A percentile compares a stretch with the other conserved stretches of the same genome.
Evolutionary conservation across 2,888 invertebrate species (phyloP).

Genomic region (Drosophila robusta): DNA sequence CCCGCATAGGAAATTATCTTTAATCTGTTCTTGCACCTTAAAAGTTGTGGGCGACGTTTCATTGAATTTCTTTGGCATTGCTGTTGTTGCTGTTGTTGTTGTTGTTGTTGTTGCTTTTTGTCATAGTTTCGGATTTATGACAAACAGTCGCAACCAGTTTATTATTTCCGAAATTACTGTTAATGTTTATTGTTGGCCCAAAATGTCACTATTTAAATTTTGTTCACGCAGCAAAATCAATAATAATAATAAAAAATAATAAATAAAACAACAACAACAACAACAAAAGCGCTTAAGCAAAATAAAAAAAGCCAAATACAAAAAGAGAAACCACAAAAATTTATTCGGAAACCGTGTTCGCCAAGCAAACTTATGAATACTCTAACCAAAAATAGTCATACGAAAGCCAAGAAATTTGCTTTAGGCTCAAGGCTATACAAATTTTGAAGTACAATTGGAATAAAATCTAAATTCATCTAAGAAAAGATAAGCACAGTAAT

Average conservation of each 20-base stretch:
- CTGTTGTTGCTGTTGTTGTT: constrained; percentile 45
- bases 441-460: not conserved
- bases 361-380: constrained; percentile 44
- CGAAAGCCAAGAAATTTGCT: not conserved
- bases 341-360: not conserved
- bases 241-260: constrained; percentile 60
- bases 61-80: constrained; percentile 53
- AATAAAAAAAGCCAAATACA: constrained; percentile 62
- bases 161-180: constrained; percentile 82
- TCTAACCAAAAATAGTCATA: constrained; percentile 34
- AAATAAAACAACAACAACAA: constrained; percentile 6
- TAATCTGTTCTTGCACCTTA: constrained; percentile 16
- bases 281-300: constrained; percentile 20
- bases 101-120: constrained; percentile 22
- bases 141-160: constrained; percentile 74
- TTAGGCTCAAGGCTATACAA: no score
- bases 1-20: constrained; percentile 4
- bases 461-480: no score
- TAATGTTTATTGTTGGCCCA: constrained; percentile 74
- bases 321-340: constrained; percentile 66
- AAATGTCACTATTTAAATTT: constrained; percentile 81
- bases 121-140: constrained; percentile 72
- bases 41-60: constrained; percentile 32
- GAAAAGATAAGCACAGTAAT: no score
- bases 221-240: constrained; percentile 79